phyloP scores from a whole-genome alignment of 2,888 invertebrate species.

The Emesis furor region DNA sequence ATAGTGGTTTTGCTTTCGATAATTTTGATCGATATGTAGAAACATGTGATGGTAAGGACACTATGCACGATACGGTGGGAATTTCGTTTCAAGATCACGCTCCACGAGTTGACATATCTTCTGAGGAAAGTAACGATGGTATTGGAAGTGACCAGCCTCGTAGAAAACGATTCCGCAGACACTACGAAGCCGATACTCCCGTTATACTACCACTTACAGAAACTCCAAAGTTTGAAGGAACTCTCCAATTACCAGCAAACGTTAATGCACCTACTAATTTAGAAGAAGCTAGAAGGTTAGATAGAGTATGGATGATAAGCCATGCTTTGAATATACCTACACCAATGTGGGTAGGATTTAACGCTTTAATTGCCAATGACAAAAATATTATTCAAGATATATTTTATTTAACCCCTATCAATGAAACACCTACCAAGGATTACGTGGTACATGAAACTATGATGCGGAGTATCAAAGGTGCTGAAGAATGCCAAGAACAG shows the following conservation, averaged over 20 bases:
- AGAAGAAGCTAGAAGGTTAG: conserved; percentile 32
- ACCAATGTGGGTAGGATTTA: not conserved
- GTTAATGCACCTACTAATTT: conserved; percentile 22
- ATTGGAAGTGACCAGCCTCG: conserved; percentile 15
- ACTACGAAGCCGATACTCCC: conserved; percentile 14
- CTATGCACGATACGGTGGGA: conserved; percentile 79
- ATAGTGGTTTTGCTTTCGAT: conserved; percentile 76
- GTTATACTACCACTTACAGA: conserved; percentile 18
- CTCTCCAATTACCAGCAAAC: conserved; percentile 18
- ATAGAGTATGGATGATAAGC: conserved; percentile 14
- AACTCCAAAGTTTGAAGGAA: conserved; percentile 18
- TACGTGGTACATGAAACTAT: conserved; percentile 69
- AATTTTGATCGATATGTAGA: conserved; percentile 78
- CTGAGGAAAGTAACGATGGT: conserved; percentile 16
- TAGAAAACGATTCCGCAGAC: conserved; percentile 17
- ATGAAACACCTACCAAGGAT: conserved; percentile 58
- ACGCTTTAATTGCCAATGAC: conserved; percentile 7
- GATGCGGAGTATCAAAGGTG: conserved; percentile 68
- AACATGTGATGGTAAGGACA: conserved; percentile 78
- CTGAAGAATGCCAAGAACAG: conserved; percentile 65
- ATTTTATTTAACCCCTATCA: conserved; percentile 59
- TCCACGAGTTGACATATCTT: conserved; percentile 36
- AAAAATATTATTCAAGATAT: conserved; percentile 40
- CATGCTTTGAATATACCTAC: conserved; percentile 14
- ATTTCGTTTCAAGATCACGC: conserved; percentile 76